Evolutionary conservation across 2,888 invertebrate genomes (phyloP).

Genomic region (Hoplodrina blanda): DNA sequence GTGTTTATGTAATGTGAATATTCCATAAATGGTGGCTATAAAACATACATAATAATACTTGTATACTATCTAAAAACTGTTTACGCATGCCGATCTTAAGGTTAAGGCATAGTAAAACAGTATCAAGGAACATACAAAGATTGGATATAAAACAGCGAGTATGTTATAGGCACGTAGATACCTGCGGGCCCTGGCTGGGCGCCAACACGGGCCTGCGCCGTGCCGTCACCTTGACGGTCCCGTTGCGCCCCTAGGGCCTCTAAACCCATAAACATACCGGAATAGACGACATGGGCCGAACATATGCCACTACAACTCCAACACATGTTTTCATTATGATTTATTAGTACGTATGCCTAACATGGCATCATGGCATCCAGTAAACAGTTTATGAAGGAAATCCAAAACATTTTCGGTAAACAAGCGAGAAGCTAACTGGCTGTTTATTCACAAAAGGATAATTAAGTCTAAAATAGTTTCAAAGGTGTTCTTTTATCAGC

Average conservation of each 20-base stretch:
- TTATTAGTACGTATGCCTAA: constrained; percentile 24
- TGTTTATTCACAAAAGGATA: constrained; percentile 28
- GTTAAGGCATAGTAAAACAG: constrained; percentile 48
- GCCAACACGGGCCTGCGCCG: constrained; percentile 52
- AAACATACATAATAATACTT: constrained; percentile 10
- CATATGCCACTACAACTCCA: constrained; percentile 25
- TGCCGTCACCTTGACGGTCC: constrained; percentile 49
- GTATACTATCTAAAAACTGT: constrained; percentile 28
- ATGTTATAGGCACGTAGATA: constrained; percentile 38
- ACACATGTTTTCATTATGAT: constrained; percentile 22
- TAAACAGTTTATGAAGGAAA: constrained; percentile 23
- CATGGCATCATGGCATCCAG: not conserved
- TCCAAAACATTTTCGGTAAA: constrained; percentile 20
- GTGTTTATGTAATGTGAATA: not conserved
- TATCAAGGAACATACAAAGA: constrained; percentile 31
- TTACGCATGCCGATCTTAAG: constrained; percentile 47
- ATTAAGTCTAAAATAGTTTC: constrained; percentile 29
- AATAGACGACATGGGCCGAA: constrained; percentile 30
- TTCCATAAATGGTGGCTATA: constrained; percentile 2
- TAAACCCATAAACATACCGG: constrained; percentile 44
- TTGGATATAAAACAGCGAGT: constrained; percentile 47
- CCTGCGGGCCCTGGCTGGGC: constrained; percentile 45
- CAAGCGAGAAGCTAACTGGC: not conserved
- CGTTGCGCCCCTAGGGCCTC: constrained; percentile 57
- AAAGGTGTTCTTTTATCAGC: constrained; percentile 35